Evolutionary conservation across 1,140 invertebrate species (phyloP).

Genomic region (Drosophila parvula): DNA sequence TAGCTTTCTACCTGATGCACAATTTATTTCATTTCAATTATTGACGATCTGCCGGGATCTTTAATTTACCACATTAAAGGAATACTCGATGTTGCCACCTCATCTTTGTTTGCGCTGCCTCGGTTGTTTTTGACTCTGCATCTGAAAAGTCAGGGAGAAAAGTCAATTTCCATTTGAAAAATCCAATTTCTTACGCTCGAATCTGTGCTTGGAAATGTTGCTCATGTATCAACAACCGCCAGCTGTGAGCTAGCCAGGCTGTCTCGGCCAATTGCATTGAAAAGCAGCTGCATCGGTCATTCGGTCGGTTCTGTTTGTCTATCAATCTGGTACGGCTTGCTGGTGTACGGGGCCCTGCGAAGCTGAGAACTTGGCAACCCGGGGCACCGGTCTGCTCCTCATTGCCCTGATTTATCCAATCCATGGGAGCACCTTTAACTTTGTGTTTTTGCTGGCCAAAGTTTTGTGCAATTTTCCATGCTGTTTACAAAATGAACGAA

Average conservation of each 20-base stretch:
- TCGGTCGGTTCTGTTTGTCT: constrained; percentile 49
- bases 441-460: constrained; percentile 67
- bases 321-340: constrained; percentile 34
- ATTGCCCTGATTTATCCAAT: constrained; percentile 65
- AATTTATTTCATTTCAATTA: not conserved
- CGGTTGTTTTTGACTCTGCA: constrained; percentile 12
- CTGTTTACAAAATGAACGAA: constrained; percentile 75
- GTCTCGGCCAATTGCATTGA: constrained; percentile 44
- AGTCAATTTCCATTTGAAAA: constrained; percentile 57
- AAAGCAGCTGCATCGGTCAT: constrained; percentile 37
- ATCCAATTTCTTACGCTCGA: constrained; percentile 53
- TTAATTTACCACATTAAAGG: constrained; percentile 19
- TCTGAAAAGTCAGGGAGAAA: constrained; percentile 15
- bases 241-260: constrained; percentile 24
- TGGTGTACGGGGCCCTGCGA: not conserved
- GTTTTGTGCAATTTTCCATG: constrained; percentile 75
- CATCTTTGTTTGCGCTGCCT: constrained; percentile 7
- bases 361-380: constrained; percentile 3
- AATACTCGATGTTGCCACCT: not conserved
- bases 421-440: constrained; percentile 62
- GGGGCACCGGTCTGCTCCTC: constrained; percentile 9
- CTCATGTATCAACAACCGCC: constrained; percentile 48
- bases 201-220: constrained; percentile 39
- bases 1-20: too few species aligned
- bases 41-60: not conserved